Evolutionary conservation across 2,797 vertebrate genomes (phyloP).

Genomic region (Bradypus variegatus): DNA sequence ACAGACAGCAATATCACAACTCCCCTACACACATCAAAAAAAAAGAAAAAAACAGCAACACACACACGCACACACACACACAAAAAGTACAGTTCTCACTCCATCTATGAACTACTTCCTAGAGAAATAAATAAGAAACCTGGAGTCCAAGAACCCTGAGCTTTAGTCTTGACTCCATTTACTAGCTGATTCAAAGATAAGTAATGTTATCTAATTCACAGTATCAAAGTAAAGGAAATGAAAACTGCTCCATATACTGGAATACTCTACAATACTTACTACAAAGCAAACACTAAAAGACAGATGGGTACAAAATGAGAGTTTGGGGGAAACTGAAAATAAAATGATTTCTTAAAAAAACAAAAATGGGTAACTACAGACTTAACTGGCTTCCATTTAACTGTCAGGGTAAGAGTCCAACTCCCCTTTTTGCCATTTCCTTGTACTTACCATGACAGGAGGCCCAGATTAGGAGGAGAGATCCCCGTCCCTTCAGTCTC

Average conservation of each 20-base stretch:
- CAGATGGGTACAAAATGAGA: neutral
- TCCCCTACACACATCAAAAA: neutral
- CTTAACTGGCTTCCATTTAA: neutral
- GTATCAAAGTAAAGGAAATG: neutral
- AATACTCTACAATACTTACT: slow-evolving; percentile 3
- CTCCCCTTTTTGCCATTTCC: neutral
- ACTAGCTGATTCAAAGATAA: neutral
- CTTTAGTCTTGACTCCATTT: slow-evolving; percentile 15
- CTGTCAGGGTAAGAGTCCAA: neutral
- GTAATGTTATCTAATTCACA: neutral
- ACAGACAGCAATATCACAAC: neutral
- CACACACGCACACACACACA: no score
- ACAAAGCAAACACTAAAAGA: neutral
- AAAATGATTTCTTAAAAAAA: neutral
- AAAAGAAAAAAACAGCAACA: neutral
- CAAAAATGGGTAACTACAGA: neutral
- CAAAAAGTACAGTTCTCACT: neutral
- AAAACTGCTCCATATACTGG: neutral
- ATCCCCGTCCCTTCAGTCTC: slow-evolving; percentile 62
- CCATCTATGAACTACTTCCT: neutral
- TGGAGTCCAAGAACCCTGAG: neutral
- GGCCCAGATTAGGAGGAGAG: slow-evolving; percentile 68
- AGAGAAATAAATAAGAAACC: neutral
- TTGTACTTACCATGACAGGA: slow-evolving; percentile 76
- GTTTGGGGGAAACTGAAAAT: slow-evolving; percentile 12